phyloP scores from a whole-genome alignment of 2,797 vertebrate species.

The Poeciliopsis presidionis region DNA sequence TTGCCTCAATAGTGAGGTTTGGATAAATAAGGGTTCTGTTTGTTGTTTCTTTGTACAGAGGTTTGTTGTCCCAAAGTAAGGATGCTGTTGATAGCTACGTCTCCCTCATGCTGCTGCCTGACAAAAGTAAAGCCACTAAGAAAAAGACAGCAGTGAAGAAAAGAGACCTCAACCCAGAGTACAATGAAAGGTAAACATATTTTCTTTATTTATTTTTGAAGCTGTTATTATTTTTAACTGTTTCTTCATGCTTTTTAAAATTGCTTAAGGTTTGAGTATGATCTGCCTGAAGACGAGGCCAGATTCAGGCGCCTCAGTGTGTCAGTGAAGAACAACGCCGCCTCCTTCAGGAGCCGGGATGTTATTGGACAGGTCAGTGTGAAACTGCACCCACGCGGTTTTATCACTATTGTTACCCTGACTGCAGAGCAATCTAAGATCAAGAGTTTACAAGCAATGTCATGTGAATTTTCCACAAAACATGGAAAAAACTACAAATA shows the following conservation, averaged over 20 bases:
- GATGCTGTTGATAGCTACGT: constrained; percentile 89
- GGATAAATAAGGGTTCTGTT: neutral
- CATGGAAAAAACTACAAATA: neutral
- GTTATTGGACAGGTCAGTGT: constrained; percentile 75
- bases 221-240: neutral
- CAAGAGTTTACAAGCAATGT: neutral
- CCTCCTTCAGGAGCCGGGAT: constrained; percentile 87
- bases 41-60: constrained; percentile 48
- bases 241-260: neutral
- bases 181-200: constrained; percentile 84
- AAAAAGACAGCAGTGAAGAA: constrained; percentile 89
- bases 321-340: constrained; percentile 85
- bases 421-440: neutral
- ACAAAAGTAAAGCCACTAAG: constrained; percentile 91
- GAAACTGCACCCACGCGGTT: neutral
- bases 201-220: neutral
- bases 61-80: constrained; percentile 80
- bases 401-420: neutral
- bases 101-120: constrained; percentile 88
- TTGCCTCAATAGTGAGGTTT: neutral
- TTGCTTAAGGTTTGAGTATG: constrained; percentile 87
- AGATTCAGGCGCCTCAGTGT: constrained; percentile 80
- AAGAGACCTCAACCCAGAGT: constrained; percentile 87
- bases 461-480: neutral
- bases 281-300: constrained; percentile 82